Base-by-base conservation (phyloP, 2,797 vertebrate species). In the Artibeus lituratus region DNA sequence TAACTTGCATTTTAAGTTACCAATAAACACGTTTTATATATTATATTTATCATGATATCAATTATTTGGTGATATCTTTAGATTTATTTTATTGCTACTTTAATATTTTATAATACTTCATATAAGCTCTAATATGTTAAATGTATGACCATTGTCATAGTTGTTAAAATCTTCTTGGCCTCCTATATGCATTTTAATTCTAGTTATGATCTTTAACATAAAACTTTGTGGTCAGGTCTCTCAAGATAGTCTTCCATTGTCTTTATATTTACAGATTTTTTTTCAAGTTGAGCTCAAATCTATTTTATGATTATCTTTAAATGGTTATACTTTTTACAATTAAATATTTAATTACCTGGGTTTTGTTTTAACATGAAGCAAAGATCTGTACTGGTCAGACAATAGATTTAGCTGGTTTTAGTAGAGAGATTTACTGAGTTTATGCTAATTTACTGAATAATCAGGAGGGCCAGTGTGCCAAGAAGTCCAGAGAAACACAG, bases 1-100 rank as follows among this genome's bases (percentile, higher is more conserved):
- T 88, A 87, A 87, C 76, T 86, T 94, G 53, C 24, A 76, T 92
- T 94, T 69, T 57, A 86, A 92, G 18, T 42, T 62, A n/a, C 11
- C 32, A 81, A 24, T 55, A 80, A 82, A 12, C 4, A 22, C 1
- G 14, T 37, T 83, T 81, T 85, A n/a, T 76, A n/a, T 84, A 35
- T 65, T 37, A 10, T 8, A 78, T 84, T 84, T 84, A 67, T 59
- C 51, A 92, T 72, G 12, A 77, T 70, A 62, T 5, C 21, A 76
- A 87, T 51, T 53, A 85, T 55, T 70, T 83, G 21, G 39, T 80
- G 7, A 5, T 7, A 0, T 53, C 16, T 59, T 86, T 51, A 83
- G 59, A 77, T 78, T 77, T 69, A 55, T 78, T 85, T 55, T 47
- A 77, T 26, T 84, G 22, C 42, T 92, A 5, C 35, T 95, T 96